These are phyloP conservation scores for Antechinus flavipes DNA, from an alignment of 2,113 vertebrate species.

Conservation along the genomic window DNA sequence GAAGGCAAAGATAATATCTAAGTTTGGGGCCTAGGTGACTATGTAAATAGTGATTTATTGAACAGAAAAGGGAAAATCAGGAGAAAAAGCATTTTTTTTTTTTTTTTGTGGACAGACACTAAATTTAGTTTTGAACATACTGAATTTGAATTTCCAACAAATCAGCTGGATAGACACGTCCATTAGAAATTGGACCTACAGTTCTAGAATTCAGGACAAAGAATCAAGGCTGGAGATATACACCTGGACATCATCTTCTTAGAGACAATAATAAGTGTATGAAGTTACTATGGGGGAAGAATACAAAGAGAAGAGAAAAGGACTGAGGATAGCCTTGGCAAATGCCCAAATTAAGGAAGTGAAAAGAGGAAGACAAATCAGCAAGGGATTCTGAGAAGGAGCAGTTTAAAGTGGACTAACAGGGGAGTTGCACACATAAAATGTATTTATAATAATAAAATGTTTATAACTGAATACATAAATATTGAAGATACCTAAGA, in stretches of 20 bases:
- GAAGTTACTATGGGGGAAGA: neutral
- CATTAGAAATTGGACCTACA: neutral
- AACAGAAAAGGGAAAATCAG: neutral
- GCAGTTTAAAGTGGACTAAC: neutral
- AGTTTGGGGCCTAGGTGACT: neutral
- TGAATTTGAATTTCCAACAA: neutral
- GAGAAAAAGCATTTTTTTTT: neutral
- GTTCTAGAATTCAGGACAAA: neutral
- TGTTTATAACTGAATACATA: constrained; percentile 27
- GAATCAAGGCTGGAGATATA: neutral
- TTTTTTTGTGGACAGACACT: neutral
- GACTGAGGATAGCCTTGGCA: neutral
- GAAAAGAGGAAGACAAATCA: neutral
- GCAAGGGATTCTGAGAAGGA: neutral
- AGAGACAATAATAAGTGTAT: neutral
- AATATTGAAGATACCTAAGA: constrained; percentile 15
- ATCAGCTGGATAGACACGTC: neutral
- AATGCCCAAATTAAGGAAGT: neutral
- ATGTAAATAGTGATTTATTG: neutral
- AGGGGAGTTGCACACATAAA: constrained; percentile 12
- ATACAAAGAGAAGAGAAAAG: neutral
- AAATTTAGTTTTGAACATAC: neutral
- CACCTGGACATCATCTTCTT: neutral
- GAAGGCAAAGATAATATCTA: neutral
- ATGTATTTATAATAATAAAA: constrained; percentile 46